phyloP scores from a whole-genome alignment of 2,797 vertebrate species.

The Ceryle rudis region DNA sequence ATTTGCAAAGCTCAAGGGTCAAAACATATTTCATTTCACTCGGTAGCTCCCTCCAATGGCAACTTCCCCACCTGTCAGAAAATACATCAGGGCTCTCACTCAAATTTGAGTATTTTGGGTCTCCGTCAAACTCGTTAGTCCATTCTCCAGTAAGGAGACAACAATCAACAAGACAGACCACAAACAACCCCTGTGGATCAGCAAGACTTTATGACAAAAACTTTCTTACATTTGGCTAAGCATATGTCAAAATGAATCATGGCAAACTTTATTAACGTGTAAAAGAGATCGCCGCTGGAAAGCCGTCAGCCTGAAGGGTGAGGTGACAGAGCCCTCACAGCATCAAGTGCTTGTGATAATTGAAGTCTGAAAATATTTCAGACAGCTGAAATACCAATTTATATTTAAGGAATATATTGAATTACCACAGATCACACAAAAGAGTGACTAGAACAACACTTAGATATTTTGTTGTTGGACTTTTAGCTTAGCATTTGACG shows the following conservation, averaged over 20 bases:
- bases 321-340: not conserved
- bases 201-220: not conserved
- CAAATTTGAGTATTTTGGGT: not conserved
- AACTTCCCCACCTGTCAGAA: not conserved
- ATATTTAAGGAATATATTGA: slow-evolving; percentile 2
- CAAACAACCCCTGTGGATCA: not conserved
- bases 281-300: not conserved
- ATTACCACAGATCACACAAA: not conserved
- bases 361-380: slow-evolving; percentile 10
- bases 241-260: not conserved
- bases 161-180: not conserved
- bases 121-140: not conserved
- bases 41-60: not conserved
- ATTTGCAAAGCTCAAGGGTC: not conserved
- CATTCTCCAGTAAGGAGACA: not conserved
- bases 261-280: not conserved
- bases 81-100: not conserved
- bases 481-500: not conserved
- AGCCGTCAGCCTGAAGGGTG: not conserved
- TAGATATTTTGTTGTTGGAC: not conserved
- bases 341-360: not conserved
- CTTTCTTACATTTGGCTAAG: not conserved
- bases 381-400: slow-evolving; percentile 4
- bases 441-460: not conserved
- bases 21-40: not conserved